Base-by-base conservation (phyloP, 2,113 vertebrate genomes). In the Periophthalmus modestus region DNA sequence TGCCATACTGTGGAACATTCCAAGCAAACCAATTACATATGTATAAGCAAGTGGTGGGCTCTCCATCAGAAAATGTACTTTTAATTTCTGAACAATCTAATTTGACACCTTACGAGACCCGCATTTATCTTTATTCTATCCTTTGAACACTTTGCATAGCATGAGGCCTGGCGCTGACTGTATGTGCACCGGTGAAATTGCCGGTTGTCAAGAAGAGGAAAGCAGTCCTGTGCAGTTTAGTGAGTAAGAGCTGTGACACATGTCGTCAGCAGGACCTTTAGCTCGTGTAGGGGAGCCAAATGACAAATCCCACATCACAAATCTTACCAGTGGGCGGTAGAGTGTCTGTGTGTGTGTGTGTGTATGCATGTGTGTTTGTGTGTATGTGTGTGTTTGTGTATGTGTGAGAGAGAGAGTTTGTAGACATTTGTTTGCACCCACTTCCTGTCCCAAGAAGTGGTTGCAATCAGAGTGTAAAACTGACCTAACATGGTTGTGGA, bases 161-260 rank as follows among this genome's bases (percentile, higher is more conserved):
- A 59, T 87, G 66, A 47, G 21, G 63, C 34, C 75, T 77, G 58
- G 71, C 13, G 57, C 68, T 61, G 81, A 87, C 83, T 85, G 77
- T 74, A 67, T 74, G 5, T 72, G 62, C 55, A 65, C 73, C 66
- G 73, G 18, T 89, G 69, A 91, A 90, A 93, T 94, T 93, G 81
- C 63, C 79, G 87, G 85, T 80, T 91, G 87, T 84, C 86, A 85
- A 61, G 83, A 66, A 67, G 69, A 54, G 85, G 71, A 80, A 82
- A 80, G 83, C 75, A 70, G 71, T 83, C 79, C 71, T 66, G 47
- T 57, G 18, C 77, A 88, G 87, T 82, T 80, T 82, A 86, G 83
- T 87, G 83, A 79, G 81, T 63, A 75, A 82, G 79, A 87, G 87
- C 59, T 18, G 75, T 89, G 93, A 89, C 87, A 78, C 69, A 71